Conservation (phyloP, 2,797 vertebrate species). For the Myiotriccus ornatus region DNA sequence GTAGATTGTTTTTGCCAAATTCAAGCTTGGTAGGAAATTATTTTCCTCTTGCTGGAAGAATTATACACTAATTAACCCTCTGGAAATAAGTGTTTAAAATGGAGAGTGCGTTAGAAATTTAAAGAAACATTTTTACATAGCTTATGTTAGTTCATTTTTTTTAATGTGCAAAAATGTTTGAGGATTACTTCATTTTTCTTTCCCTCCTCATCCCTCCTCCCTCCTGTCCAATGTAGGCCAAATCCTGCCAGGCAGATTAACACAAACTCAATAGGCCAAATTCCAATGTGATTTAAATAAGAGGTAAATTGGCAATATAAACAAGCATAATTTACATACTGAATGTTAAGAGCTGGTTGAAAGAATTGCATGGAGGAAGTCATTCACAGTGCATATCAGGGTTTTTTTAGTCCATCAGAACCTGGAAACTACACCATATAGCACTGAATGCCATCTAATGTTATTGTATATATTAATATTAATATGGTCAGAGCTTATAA, state of each 20-base stretch:
- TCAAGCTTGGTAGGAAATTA: not conserved
- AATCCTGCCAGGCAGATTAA: constrained; percentile 37
- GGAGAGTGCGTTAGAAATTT: not conserved
- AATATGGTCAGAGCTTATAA: not conserved
- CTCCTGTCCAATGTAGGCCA: not conserved
- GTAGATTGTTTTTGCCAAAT: not conserved
- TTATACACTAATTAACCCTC: constrained; percentile 43
- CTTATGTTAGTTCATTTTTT: not conserved
- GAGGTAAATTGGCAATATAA: constrained; percentile 51
- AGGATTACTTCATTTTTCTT: not conserved
- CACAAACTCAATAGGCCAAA: constrained; percentile 29
- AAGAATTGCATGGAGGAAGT: not conserved
- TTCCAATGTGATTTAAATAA: constrained; percentile 45
- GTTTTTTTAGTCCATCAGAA: constrained; percentile 19
- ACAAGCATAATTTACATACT: constrained; percentile 9
- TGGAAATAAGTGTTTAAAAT: constrained; percentile 26
- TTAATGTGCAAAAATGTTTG: not conserved
- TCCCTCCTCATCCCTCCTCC: not conserved
- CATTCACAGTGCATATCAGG: not conserved
- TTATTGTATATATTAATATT: constrained; percentile 14
- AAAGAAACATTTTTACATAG: not conserved
- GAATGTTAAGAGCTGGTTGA: not conserved
- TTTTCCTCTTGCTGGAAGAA: not conserved
- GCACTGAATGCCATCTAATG: not conserved
- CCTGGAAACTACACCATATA: not conserved